Base-by-base conservation (phyloP, 2,797 vertebrate genomes). In the Coregonus suidteri region DNA sequence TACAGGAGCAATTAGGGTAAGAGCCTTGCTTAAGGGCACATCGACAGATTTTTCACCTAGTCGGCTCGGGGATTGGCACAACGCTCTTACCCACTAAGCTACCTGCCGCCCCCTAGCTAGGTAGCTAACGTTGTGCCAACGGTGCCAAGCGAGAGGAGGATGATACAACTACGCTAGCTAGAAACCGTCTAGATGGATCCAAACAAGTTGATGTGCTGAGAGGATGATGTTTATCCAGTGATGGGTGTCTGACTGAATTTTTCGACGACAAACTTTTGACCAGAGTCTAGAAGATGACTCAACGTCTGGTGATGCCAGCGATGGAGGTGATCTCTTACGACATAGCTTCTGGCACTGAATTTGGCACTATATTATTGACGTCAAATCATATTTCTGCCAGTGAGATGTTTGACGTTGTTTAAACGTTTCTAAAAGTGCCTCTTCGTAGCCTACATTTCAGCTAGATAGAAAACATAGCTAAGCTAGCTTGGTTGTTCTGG, bases 251-350 rank as follows among this genome's bases (percentile, higher is more conserved):
- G 30, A 47, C 66, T 78, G 75, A 18, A 51, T 52, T 64, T 9
- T 31, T 71, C 18, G 1, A 0, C 6, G 4, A 59, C 51, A 15
- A 59, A 34, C 31, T 3, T 25, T 25, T 25, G 25, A 0, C 0
- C 74, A 71, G 37, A 67, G 59, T 3, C 30, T 71, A 31, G 69
- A 81, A 74, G 74, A 72, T 76, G 73, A 81, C 76, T 85, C 71
- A 76, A 82, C 84, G 89, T 83, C 83, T 84, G 69, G 65, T 79
- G 41, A 47, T 47, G 81, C 76, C 84, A 77, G 84, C 88, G 90
- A 93, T 88, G 90, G 89, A 79, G 87, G 86, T 85, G 59, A 82
- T 83, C 88, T 76, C 81, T 87, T 91, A 90, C 89, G 90, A 88
- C 92, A 91, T 20, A 86, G 82, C 59, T 81, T 83, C 73, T 83